Percentiles rank a stretch among this genome's conserved stretches.
These are phyloP conservation scores for Muscicapa striata DNA, from an alignment of 2,797 vertebrate species.

Conservation along the genomic window DNA sequence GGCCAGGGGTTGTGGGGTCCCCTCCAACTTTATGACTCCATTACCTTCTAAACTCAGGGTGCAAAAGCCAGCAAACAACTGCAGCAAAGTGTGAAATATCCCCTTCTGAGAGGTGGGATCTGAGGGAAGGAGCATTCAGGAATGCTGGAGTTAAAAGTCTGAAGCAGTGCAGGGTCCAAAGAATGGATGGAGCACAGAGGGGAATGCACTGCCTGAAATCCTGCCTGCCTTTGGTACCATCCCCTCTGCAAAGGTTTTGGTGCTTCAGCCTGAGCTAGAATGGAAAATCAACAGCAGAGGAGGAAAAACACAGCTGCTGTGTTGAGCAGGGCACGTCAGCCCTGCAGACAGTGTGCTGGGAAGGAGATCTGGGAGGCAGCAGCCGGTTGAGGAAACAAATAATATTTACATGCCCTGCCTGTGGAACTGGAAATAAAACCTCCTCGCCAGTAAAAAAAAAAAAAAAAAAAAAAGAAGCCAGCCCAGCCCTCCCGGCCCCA, in stretches of 20 bases:
- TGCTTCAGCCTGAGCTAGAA: neutral
- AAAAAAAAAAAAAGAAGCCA: neutral
- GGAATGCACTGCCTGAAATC: neutral
- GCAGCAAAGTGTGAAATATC: neutral
- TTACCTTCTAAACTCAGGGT: neutral
- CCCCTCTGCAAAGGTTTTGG: neutral
- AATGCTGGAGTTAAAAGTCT: neutral
- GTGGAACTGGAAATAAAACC: slow-evolving; percentile 25
- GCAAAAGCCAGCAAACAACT: neutral
- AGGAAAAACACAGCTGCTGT: slow-evolving; percentile 30
- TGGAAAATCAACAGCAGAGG: neutral
- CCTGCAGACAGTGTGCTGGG: neutral
- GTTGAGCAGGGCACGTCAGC: neutral
- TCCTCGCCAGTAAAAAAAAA: neutral
- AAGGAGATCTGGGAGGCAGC: neutral
- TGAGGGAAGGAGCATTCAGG: neutral
- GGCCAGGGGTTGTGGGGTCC: neutral
- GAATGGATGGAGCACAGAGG: neutral
- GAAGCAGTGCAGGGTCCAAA: neutral
- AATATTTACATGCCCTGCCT: slow-evolving; percentile 28
- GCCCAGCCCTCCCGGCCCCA: neutral
- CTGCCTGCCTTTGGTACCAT: neutral
- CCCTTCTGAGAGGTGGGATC: neutral
- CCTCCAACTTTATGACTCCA: neutral
- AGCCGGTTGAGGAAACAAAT: slow-evolving; percentile 38